Percentiles rank a stretch among this genome's conserved stretches.
phyloP scores from a whole-genome alignment of 2,888 invertebrate species.

The Zhuqinia jingwanae region DNA sequence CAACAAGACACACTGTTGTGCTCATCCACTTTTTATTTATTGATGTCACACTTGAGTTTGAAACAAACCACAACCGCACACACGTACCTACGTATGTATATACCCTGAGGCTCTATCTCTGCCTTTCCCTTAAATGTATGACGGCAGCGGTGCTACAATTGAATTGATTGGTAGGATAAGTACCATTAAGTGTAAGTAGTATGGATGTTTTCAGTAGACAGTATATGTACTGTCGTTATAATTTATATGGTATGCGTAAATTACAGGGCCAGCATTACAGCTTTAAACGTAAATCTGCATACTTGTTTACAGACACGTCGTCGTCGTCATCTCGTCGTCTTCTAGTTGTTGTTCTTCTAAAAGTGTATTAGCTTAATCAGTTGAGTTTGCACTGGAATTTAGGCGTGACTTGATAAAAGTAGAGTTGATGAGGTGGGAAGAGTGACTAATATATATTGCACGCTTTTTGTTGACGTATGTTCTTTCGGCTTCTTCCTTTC shows the following conservation, averaged over 20 bases:
- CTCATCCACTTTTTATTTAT: conserved; percentile 39
- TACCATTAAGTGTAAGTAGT: background rate
- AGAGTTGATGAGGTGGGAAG: conserved; percentile 4
- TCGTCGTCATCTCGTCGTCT: background rate
- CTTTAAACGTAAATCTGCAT: background rate
- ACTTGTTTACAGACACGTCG: conserved; percentile 14
- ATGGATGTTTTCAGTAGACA: too few species aligned
- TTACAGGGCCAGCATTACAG: background rate
- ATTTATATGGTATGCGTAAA: background rate
- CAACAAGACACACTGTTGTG: conserved; percentile 6
- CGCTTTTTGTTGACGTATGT: conserved; percentile 19
- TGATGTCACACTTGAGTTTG: conserved; percentile 56
- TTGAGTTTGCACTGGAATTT: background rate
- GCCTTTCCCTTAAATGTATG: conserved; percentile 27
- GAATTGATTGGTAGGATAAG: conserved; percentile 36
- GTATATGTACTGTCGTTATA: background rate
- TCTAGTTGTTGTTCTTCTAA: background rate
- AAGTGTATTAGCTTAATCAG: background rate
- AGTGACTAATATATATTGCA: conserved; percentile 7
- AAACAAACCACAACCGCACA: conserved; percentile 43
- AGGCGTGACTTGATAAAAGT: background rate
- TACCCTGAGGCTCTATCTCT: background rate
- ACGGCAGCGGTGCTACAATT: background rate
- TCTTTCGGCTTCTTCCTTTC: conserved; percentile 6
- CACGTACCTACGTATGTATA: background rate